Evolutionary conservation across 2,113 vertebrate species (phyloP), one percentile per base, ranked within the genome.

Genomic region (Dipodomys spectabilis): DNA sequence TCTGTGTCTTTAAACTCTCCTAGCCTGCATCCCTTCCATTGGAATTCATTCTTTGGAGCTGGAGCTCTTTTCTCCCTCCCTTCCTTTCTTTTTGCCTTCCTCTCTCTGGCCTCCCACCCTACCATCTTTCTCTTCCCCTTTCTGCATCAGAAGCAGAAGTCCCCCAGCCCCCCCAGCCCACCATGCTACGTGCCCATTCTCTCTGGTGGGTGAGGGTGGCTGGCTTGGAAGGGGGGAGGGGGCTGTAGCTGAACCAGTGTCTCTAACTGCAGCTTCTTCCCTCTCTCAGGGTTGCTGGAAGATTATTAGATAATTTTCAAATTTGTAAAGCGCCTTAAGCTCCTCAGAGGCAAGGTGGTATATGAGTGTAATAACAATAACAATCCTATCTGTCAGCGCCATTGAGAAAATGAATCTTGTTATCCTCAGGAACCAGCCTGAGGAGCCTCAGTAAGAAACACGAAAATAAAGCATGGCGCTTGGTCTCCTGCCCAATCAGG

Each of bases 231-330:
- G 53, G 15, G 53, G 53, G 12, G 39, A 64, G 73, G 86, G 60
- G 53, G 45, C 72, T 83, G 44, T 25, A 65, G 64, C 90, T 94
- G 74, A 69, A 82, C 90, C 80, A 57, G 79, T 64, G 83, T 79
- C 67, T 95, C 69, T 71, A 19, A 92, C 86, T 84, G 93, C 91
- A 73, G 89, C 82, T 82, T 93, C 87, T 90, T 93, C 84, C 88
- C 75, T 96, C 90, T 96, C 91, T 93, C 93, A 95, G 95, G 92
- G 94, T 95, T 95, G 94, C 95, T 97, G 90, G 94, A 90, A 97
- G 96, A 97, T 97, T 97, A 97, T 97, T 97, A 97, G 97, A 97
- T 97, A 97, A 97, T 97, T 97, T 97, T 97, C 95, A 97, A 95
- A 97, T 97, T 97, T 97, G 97, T 96, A 95, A 96, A 97, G 96